Conservation (phyloP, 1,140 invertebrate genomes). For the Micrasema longulum region DNA sequence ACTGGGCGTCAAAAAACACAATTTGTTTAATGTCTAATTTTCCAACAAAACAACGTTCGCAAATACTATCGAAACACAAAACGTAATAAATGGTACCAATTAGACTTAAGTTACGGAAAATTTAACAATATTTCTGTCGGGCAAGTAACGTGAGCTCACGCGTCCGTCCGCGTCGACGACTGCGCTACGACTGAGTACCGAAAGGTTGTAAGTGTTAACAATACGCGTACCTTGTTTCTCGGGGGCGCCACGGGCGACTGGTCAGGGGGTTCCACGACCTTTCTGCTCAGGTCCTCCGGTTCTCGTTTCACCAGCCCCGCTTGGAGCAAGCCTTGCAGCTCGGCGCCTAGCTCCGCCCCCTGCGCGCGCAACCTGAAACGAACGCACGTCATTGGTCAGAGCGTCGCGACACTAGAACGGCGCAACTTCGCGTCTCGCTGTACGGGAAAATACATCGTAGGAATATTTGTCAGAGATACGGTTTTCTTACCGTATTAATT, state of each 20-base stretch:
- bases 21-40: conserved; percentile 24
- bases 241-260: conserved; percentile 65
- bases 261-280: conserved; percentile 64
- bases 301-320: conserved; percentile 69
- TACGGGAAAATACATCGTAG: too few species aligned
- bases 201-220: too few species aligned
- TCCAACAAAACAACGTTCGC: conserved; percentile 29
- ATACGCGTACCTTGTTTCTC: conserved; percentile 57
- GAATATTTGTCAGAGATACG: too few species aligned
- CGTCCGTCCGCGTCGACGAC: conserved; percentile 20
- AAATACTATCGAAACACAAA: conserved; percentile 33
- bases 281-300: conserved; percentile 69
- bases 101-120: background rate
- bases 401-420: conserved; percentile 59
- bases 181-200: conserved; percentile 8
- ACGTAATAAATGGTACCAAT: background rate
- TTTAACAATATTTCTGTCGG: conserved; percentile 8
- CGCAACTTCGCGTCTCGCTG: conserved; percentile 40
- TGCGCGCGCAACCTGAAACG: conserved; percentile 65
- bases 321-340: conserved; percentile 67
- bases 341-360: conserved; percentile 66
- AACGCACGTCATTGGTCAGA: conserved; percentile 64
- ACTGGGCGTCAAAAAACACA: background rate
- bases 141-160: conserved; percentile 37
- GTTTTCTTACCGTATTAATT: too few species aligned